Conservation (phyloP, 2,888 invertebrate species). For the Eupeodes latifasciatus region DNA sequence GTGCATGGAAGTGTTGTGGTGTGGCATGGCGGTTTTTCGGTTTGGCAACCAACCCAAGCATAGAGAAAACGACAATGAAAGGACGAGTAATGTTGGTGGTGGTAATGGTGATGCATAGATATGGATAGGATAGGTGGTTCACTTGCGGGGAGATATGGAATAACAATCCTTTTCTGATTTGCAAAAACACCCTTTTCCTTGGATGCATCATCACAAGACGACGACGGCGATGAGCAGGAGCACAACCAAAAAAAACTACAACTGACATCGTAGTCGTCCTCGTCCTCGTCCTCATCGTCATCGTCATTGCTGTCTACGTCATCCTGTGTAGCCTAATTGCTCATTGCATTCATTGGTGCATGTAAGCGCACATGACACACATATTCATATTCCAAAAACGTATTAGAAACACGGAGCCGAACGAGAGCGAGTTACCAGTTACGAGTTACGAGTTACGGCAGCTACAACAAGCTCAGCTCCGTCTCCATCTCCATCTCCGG, state of each 20-base stretch:
- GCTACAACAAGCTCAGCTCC: not conserved
- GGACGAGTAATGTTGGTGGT: slow-evolving; percentile 28
- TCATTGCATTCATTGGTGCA: slow-evolving; percentile 76
- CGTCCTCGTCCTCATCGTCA: not conserved
- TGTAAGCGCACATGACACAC: slow-evolving; percentile 75
- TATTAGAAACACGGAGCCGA: slow-evolving; percentile 59
- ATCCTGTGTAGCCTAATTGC: slow-evolving; percentile 74
- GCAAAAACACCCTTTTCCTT: slow-evolving; percentile 46
- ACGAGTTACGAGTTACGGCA: slow-evolving; percentile 24
- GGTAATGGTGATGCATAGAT: slow-evolving; percentile 2
- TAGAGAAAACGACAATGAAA: slow-evolving; percentile 36
- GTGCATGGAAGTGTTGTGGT: slow-evolving; percentile 33
- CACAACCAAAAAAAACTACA: slow-evolving; percentile 13
- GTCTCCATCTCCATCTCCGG: not conserved
- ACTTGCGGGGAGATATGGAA: slow-evolving; percentile 41
- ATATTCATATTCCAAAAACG: slow-evolving; percentile 73
- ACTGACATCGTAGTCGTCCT: slow-evolving; percentile 11
- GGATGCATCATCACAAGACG: slow-evolving; percentile 59
- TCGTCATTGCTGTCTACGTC: slow-evolving; percentile 42
- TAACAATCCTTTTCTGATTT: slow-evolving; percentile 67
- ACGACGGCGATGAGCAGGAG: not conserved
- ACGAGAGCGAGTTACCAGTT: slow-evolving; percentile 2
- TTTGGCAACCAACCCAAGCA: slow-evolving; percentile 65
- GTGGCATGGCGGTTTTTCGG: slow-evolving; percentile 63
- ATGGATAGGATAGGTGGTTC: slow-evolving; percentile 30